Base-by-base conservation (phyloP, 1,140 invertebrate genomes). In the Bombus sibiricus region DNA sequence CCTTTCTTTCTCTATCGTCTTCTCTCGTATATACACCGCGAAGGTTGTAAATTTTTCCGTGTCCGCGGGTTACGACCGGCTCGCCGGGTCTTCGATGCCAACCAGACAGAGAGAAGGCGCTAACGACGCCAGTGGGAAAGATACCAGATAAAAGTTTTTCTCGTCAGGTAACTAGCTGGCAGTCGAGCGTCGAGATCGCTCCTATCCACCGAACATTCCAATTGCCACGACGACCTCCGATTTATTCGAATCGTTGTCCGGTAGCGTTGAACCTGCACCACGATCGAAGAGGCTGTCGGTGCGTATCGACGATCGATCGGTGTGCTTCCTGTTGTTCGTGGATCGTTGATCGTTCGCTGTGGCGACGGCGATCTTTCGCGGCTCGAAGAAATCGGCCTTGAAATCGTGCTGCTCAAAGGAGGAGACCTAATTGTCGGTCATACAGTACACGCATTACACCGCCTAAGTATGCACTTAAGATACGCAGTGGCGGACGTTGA, bases 111-210 rank as follows among this genome's bases (percentile, higher is more conserved):
- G 53, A 28, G 47, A 15, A 76, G 86, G 89, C 72, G 86, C 84
- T 88, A 90, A 90, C 89, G 81, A 88, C 80, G 86, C 81, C 77
- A 90, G 84, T 88, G 89, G 89, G 89, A 90, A 91, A 90, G 89
- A 91, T 91, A 76, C 62, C 72, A 91, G 90, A 91, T 91, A 90
- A 91, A 66, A 76, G 66, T 74, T 76, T 43, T 53, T 43, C 53
- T 37, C 32, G 74, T 76, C 74, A 9, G 47, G 41, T 74, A 74
- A 74, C 72, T 74, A 73, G 34, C 34, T 69, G 66, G 71, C 71
- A 74, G 72, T 34, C 3, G 41, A 47, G 39, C 8, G 66, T 25
- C 72, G 73, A 32, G 43, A 53, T 53, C 15, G 47, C 25, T 37
- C 18, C 22, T 43, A 72, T 69, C 43, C 41, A 12, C n/a, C 10